Evolutionary conservation across 1,140 invertebrate genomes (phyloP).

Genomic region (Chironomus tepperi): DNA sequence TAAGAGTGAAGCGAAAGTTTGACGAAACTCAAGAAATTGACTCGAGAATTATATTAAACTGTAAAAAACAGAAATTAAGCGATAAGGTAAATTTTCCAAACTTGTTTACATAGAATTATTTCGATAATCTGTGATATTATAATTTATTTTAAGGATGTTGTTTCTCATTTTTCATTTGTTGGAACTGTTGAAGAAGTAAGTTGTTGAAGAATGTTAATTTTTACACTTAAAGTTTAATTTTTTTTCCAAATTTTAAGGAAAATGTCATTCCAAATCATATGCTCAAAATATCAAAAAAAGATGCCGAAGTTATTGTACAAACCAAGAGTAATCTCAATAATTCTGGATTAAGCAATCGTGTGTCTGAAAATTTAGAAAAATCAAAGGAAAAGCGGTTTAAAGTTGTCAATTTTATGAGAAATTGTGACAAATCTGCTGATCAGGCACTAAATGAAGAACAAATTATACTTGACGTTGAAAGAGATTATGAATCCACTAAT

Average conservation of each 20-base stretch:
- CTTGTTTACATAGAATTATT: too few species aligned
- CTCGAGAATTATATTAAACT: neutral
- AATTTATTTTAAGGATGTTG: slow-evolving; percentile 29
- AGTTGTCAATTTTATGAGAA: slow-evolving; percentile 34
- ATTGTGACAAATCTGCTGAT: neutral
- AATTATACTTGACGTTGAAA: neutral
- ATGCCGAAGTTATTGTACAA: slow-evolving; percentile 32
- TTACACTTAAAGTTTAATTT: slow-evolving; percentile 4
- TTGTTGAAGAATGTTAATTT: neutral
- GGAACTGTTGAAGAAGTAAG: slow-evolving; percentile 44
- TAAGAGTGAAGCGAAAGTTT: neutral
- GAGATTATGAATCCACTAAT: neutral
- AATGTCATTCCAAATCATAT: slow-evolving; percentile 37
- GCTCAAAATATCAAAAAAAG: slow-evolving; percentile 37
- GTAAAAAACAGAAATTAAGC: neutral
- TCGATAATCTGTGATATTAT: too few species aligned
- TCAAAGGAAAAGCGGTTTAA: slow-evolving; percentile 36
- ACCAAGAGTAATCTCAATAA: slow-evolving; percentile 26
- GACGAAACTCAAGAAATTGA: neutral
- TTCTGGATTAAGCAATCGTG: slow-evolving; percentile 25
- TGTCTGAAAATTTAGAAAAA: slow-evolving; percentile 32
- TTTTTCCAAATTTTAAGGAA: slow-evolving; percentile 27
- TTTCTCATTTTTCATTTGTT: slow-evolving; percentile 47
- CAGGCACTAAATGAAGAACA: neutral
- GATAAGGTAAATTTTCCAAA: neutral